Evolutionary conservation across 2,113 vertebrate genomes (phyloP).

Genomic region (Rattus rattus): DNA sequence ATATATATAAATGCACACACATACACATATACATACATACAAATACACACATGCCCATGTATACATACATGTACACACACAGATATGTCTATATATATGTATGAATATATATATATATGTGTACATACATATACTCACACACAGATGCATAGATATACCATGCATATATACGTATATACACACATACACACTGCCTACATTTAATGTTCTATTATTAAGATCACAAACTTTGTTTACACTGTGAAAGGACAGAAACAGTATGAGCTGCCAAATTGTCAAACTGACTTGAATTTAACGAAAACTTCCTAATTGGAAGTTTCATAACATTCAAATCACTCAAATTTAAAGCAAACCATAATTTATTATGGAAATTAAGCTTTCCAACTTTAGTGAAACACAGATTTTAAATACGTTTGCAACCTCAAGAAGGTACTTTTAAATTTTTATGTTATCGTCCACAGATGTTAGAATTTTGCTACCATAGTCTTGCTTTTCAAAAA

Average conservation of each 20-base stretch:
- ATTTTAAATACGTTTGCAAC: conserved; percentile 18
- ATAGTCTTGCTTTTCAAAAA: neutral
- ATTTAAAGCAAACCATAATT: conserved; percentile 33
- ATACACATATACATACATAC: neutral
- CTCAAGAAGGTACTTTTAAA: conserved; percentile 4
- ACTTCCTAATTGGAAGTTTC: conserved; percentile 46
- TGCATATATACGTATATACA: neutral
- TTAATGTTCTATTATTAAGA: conserved; percentile 47
- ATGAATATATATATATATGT: neutral
- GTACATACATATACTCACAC: neutral
- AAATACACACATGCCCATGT: neutral
- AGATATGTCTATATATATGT: fast-evolving
- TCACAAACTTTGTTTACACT: neutral
- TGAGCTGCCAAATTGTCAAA: neutral
- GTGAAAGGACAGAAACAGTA: conserved; percentile 19
- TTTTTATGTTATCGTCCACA: neutral
- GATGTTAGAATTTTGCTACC: neutral
- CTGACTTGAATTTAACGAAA: conserved; percentile 31
- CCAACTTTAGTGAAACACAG: conserved; percentile 24
- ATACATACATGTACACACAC: neutral
- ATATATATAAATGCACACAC: neutral
- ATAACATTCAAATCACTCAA: conserved; percentile 47
- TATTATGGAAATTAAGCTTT: conserved; percentile 40
- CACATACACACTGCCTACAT: neutral
- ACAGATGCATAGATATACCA: neutral